A percentile compares a stretch with the other conserved stretches of the same genome.
Conservation (phyloP, 2,888 invertebrate genomes). For the Sepioteuthis lessoniana region DNA sequence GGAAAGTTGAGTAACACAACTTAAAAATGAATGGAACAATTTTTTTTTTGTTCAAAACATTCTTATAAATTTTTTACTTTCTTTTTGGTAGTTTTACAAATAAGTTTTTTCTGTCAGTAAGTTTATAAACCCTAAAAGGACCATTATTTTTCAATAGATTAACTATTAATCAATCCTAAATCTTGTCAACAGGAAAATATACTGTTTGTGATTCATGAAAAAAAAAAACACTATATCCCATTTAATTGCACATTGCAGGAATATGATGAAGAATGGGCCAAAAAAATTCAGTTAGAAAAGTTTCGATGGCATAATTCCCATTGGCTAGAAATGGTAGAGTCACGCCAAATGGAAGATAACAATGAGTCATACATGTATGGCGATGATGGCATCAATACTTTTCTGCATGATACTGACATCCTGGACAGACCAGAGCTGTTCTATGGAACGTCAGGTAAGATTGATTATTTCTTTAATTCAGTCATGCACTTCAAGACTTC, state of each 20-base stretch:
- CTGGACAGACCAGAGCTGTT: constrained; percentile 73
- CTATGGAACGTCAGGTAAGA: constrained; percentile 64
- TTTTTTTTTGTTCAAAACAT: no score
- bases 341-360: constrained; percentile 70
- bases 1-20: no score
- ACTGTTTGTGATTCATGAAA: background rate
- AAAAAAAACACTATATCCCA: background rate
- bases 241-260: constrained; percentile 76
- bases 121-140: background rate
- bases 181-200: background rate
- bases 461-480: background rate
- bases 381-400: constrained; percentile 70
- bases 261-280: constrained; percentile 93
- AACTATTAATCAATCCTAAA: background rate
- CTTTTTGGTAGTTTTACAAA: background rate
- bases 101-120: background rate
- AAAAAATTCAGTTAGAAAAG: constrained; percentile 91
- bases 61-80: background rate
- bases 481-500: no score
- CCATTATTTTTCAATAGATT: background rate
- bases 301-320: constrained; percentile 99
- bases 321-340: constrained; percentile 97
- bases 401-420: constrained; percentile 74
- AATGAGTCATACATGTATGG: constrained; percentile 71
- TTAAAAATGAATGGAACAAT: no score